Percentiles rank a stretch among this genome's conserved stretches.
phyloP scores from a whole-genome alignment of 2,797 vertebrate species.

The Scyliorhinus canicula region DNA sequence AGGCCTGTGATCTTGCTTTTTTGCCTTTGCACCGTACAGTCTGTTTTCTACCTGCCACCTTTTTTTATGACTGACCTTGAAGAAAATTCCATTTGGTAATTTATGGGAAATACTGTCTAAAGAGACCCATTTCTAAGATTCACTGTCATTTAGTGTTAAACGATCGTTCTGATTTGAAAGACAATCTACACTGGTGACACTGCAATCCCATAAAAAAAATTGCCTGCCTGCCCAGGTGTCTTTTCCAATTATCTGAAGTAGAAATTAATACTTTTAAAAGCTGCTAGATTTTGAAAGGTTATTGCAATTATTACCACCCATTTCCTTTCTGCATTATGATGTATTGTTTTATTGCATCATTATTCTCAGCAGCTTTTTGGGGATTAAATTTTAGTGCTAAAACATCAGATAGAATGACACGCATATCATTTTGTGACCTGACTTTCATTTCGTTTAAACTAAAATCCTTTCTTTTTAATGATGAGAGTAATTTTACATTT shows the following conservation, averaged over 20 bases:
- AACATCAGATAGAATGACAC: conserved; percentile 59
- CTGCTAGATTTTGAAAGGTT: conserved; percentile 79
- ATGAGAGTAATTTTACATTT: conserved; percentile 60
- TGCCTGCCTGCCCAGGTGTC: conserved; percentile 67
- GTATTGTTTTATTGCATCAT: conserved; percentile 64
- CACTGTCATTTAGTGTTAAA: conserved; percentile 75
- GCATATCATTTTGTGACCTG: conserved; percentile 60
- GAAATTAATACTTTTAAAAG: conserved; percentile 85
- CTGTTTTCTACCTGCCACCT: conserved; percentile 60
- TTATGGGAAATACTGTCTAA: conserved; percentile 73
- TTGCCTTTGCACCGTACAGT: conserved; percentile 47
- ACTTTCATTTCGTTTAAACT: conserved; percentile 55
- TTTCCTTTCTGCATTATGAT: conserved; percentile 69
- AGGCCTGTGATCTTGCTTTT: conserved; percentile 46
- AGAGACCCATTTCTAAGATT: conserved; percentile 80
- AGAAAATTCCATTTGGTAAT: conserved; percentile 65
- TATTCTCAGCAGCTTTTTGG: conserved; percentile 67
- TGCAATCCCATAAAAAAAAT: conserved; percentile 77
- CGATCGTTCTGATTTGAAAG: conserved; percentile 70
- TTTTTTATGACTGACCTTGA: conserved; percentile 71
- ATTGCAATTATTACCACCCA: conserved; percentile 71
- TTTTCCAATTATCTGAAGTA: conserved; percentile 82
- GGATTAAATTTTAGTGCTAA: conserved; percentile 61
- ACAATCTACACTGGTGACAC: conserved; percentile 77
- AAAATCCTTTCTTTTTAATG: conserved; percentile 58